Evolutionary conservation across 2,113 vertebrate genomes (phyloP), one percentile per base, ranked within the genome.

Genomic region (Sinosuthora webbiana): DNA sequence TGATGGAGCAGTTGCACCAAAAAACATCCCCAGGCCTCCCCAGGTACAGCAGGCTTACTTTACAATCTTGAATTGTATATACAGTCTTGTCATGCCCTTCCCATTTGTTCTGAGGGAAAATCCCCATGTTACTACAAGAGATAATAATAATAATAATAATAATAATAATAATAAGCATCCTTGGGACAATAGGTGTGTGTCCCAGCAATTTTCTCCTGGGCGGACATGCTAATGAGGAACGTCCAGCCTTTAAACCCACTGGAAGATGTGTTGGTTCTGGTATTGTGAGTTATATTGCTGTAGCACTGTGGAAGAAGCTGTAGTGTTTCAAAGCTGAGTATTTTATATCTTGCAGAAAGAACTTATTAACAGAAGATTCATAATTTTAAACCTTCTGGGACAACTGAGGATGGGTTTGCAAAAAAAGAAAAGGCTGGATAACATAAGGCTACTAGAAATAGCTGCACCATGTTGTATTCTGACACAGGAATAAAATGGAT

Each of bases 121-220:
- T n/a, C 8, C 4, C 14, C 15, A 39, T 4, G 3, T 81, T 57
- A 33, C 2, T 31, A 14, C 1, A 18, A 30, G 13, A 30, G 11
- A 15, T 4, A 50, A 37, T 19, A 49, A 41, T 9, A 25, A 59
- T 8, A 52, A 25, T 27, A 19, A 63, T 63, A 62, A 20, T 27
- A 63, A 30, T 30, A 30, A 20, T 41, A 41, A 41, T 41, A 41
- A 41, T 41, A 14, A 41, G 6, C 6, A 42, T 64, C 13, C 6
- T 57, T 68, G 41, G 24, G 9, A 47, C 7, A 53, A 9, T 20
- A 12, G 0, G 0, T 31, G 6, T 5, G 6, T 28, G 9, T 68
- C 30, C 11, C n/a, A 65, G 21, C 0, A 62, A 10, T 16, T 8
- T 57, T 56, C 2, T 57, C 37, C 9, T 18, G 13, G 30, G 2